Percentiles rank a stretch among this genome's conserved stretches.
Conservation (phyloP, 1,140 invertebrate genomes). For the Prorops nasuta region DNA sequence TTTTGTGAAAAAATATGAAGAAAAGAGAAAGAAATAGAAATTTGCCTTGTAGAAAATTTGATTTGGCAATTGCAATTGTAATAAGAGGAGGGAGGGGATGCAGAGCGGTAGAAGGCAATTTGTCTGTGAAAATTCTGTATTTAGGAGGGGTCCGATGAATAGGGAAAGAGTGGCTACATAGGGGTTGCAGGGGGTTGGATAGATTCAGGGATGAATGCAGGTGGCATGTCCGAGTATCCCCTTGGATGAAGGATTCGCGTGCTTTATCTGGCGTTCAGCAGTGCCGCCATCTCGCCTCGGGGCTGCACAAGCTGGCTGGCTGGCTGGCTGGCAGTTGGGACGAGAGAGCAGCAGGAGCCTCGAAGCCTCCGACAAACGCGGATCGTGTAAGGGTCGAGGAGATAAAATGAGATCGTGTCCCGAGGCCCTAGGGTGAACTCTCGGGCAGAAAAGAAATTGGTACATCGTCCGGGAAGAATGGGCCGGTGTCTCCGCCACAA, state of each 20-base stretch:
- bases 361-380: conserved; percentile 47
- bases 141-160: too few relatives aligned
- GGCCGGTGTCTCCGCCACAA: conserved; percentile 18
- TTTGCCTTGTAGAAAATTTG: too few relatives aligned
- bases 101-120: too few relatives aligned
- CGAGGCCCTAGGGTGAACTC: conserved; percentile 29
- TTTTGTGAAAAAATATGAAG: too few relatives aligned
- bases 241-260: conserved; percentile 25
- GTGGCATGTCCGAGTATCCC: conserved; percentile 20
- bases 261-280: conserved; percentile 34
- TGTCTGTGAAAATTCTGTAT: too few relatives aligned
- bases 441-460: conserved; percentile 47
- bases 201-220: too few relatives aligned
- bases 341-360: conserved; percentile 11
- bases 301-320: conserved; percentile 16
- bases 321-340: conserved; percentile 10
- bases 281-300: too few relatives aligned
- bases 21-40: too few relatives aligned
- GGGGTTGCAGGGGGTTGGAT: too few relatives aligned
- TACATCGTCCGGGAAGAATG: conserved; percentile 44
- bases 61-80: too few relatives aligned
- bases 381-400: conserved; percentile 48
- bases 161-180: too few relatives aligned
- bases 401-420: conserved; percentile 56
- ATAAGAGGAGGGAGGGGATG: too few relatives aligned